A percentile compares a stretch with the other conserved stretches of the same genome.
Evolutionary conservation across 2,113 vertebrate species (phyloP).

Genomic region (Bujurquina vittata): DNA sequence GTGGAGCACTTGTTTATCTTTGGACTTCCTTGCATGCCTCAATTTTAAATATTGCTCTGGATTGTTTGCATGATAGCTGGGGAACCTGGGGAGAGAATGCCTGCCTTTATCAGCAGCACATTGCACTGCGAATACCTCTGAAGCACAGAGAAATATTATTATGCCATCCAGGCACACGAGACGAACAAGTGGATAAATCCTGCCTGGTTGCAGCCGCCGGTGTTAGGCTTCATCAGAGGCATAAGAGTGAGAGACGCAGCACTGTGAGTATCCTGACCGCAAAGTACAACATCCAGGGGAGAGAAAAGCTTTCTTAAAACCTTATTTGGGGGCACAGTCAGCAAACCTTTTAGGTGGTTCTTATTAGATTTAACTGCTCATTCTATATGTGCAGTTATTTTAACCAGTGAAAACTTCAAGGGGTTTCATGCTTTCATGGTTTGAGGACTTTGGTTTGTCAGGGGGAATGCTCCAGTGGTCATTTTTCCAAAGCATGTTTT

Average conservation of each 20-base stretch:
- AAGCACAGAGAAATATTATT: not conserved
- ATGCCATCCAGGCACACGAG: too few species aligned
- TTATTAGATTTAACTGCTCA: not conserved
- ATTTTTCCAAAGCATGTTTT: too few species aligned
- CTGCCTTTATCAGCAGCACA: not conserved
- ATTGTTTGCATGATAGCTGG: not conserved
- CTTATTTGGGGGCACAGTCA: not conserved
- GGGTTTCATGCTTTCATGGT: not conserved
- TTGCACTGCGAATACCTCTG: not conserved
- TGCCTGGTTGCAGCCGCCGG: too few species aligned
- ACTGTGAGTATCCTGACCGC: too few species aligned
- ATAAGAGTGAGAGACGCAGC: too few species aligned
- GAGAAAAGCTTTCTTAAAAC: not conserved
- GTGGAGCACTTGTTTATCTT: constrained; percentile 44
- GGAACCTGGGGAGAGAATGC: not conserved
- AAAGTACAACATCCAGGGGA: too few species aligned
- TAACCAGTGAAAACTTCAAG: not conserved
- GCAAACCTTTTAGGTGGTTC: not conserved
- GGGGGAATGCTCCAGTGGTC: too few species aligned
- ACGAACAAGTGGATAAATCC: too few species aligned
- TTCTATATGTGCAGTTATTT: not conserved
- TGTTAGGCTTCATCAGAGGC: too few species aligned
- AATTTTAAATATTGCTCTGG: not conserved
- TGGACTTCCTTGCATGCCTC: constrained; percentile 8
- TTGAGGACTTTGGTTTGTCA: not conserved